Evolutionary conservation across 2,113 vertebrate genomes (phyloP).

Genomic region (Potamarius usumacintae): DNA sequence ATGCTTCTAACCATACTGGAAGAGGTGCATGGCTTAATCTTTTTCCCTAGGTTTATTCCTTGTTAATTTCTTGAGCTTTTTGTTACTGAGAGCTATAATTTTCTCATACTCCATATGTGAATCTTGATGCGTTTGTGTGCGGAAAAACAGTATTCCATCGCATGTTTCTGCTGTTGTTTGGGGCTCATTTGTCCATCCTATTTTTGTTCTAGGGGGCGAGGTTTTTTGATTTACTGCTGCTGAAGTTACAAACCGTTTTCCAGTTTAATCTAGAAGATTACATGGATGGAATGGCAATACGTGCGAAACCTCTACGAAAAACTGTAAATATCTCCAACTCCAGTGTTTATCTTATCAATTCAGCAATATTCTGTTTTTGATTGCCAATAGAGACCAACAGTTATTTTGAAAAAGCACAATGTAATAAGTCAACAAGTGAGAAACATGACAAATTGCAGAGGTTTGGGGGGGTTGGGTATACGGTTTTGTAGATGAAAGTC

Average conservation of each 20-base stretch:
- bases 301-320: conserved; percentile 89
- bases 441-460: not conserved
- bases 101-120: not conserved
- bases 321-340: conserved; percentile 69
- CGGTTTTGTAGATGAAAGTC: too few relatives aligned
- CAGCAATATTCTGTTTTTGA: not conserved
- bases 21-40: conserved; percentile 75
- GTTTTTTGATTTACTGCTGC: conserved; percentile 91
- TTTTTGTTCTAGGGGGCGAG: conserved; percentile 79
- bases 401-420: not conserved
- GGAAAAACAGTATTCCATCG: not conserved
- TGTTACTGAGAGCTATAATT: not conserved
- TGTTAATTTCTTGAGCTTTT: not conserved
- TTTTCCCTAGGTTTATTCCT: not conserved
- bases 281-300: conserved; percentile 95
- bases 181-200: not conserved
- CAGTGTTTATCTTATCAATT: not conserved
- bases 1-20: conserved; percentile 89
- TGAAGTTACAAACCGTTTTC: conserved; percentile 91
- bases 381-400: not conserved
- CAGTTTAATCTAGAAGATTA: conserved; percentile 94
- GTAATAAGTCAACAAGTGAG: not conserved
- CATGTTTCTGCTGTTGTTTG: not conserved
- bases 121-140: not conserved
- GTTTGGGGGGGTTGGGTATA: too few relatives aligned